phyloP scores from a whole-genome alignment of 2,888 invertebrate species.

The Sylvicola cinctus region DNA sequence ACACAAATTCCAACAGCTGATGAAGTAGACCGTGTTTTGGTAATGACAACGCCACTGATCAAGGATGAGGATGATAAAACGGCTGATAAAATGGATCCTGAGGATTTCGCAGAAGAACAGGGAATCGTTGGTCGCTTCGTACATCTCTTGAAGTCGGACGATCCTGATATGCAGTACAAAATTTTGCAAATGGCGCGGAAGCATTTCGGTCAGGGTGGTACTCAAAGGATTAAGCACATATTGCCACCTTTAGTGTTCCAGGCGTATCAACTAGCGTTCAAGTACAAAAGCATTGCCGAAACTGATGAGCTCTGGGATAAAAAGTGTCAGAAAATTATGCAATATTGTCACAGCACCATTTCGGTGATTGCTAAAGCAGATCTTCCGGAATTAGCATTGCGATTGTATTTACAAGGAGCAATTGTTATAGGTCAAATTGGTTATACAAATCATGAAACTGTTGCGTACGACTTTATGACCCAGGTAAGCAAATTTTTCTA shows the following conservation, averaged over 20 bases:
- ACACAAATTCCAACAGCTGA: slow-evolving; percentile 73
- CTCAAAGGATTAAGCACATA: slow-evolving; percentile 68
- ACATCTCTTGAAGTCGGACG: slow-evolving; percentile 61
- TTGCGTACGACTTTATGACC: slow-evolving; percentile 96
- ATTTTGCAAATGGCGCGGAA: slow-evolving; percentile 78
- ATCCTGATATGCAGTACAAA: slow-evolving; percentile 71
- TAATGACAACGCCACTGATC: slow-evolving; percentile 67
- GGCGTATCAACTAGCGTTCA: slow-evolving; percentile 72
- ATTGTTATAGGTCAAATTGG: slow-evolving; percentile 78
- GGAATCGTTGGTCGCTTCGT: slow-evolving; percentile 70
- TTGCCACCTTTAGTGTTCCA: slow-evolving; percentile 89
- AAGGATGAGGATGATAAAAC: slow-evolving; percentile 61
- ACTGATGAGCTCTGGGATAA: slow-evolving; percentile 97
- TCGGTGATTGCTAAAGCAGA: slow-evolving; percentile 88
- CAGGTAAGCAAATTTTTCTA: slow-evolving; percentile 10
- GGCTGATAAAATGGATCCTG: slow-evolving; percentile 52
- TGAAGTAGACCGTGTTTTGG: slow-evolving; percentile 60
- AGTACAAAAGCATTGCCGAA: slow-evolving; percentile 53
- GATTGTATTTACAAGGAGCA: slow-evolving; percentile 90
- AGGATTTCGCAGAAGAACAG: slow-evolving; percentile 94
- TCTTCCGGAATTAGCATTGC: slow-evolving; percentile 75
- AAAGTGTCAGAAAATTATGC: slow-evolving; percentile 94
- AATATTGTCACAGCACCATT: slow-evolving; percentile 93
- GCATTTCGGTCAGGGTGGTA: slow-evolving; percentile 78
- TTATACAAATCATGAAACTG: slow-evolving; percentile 88